Conservation (phyloP, 2,888 invertebrate genomes). For the Acanthosepion esculentum region DNA sequence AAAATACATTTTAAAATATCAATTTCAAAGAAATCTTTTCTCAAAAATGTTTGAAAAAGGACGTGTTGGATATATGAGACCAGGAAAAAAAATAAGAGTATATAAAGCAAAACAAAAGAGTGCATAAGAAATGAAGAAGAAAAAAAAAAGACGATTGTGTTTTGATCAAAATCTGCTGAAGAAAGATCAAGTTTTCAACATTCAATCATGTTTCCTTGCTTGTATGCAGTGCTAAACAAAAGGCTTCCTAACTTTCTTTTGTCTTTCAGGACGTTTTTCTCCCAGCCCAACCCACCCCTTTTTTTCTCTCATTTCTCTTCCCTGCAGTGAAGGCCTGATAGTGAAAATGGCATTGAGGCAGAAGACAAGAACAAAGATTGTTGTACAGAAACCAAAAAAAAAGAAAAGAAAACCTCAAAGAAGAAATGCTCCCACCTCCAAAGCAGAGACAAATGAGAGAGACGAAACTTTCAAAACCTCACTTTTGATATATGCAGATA, state of each 20-base stretch:
- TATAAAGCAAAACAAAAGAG: not conserved
- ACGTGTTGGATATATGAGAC: not conserved
- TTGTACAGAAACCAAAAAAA: not conserved
- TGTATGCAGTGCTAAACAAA: not conserved
- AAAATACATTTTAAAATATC: not conserved
- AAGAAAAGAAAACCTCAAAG: not conserved
- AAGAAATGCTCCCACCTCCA: not conserved
- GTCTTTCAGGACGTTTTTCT: constrained; percentile 33
- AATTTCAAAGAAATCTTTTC: not conserved
- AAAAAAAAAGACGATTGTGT: not conserved
- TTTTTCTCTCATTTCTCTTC: not conserved
- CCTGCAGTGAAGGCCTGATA: constrained; percentile 33
- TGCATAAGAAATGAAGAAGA: not conserved
- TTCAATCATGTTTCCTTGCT: not conserved
- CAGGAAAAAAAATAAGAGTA: not conserved
- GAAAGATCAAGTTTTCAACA: not conserved
- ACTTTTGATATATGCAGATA: not conserved
- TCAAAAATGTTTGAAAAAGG: not conserved
- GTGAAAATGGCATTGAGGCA: constrained; percentile 2
- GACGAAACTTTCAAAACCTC: not conserved
- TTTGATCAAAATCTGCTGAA: constrained; percentile 2
- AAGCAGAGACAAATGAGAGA: not conserved
- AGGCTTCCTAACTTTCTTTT: not conserved
- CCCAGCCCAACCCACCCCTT: not conserved
- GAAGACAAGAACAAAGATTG: constrained; percentile 6